Conservation (phyloP, 1,140 invertebrate species). For the Drosophila leontia region DNA sequence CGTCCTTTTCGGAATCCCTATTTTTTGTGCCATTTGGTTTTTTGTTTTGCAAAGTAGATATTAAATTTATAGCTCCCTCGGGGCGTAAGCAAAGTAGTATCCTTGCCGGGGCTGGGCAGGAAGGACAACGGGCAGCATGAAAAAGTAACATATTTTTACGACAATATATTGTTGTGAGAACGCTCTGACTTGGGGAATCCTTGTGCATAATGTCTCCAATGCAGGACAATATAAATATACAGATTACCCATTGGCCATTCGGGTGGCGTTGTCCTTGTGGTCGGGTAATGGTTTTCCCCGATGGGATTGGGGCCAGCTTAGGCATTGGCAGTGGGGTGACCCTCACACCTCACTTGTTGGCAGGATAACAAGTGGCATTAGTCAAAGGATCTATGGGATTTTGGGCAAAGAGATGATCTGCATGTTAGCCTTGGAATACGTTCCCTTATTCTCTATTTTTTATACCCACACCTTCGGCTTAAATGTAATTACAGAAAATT, state of each 20-base stretch:
- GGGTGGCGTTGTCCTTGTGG: conserved; percentile 46
- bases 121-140: conserved; percentile 30
- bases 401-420: conserved; percentile 55
- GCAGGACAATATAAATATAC: conserved; percentile 80
- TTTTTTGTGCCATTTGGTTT: conserved; percentile 69
- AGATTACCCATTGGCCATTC: conserved; percentile 68
- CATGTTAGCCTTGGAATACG: conserved; percentile 35
- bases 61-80: conserved; percentile 84
- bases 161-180: conserved; percentile 75
- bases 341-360: conserved; percentile 30
- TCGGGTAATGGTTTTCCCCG: conserved; percentile 53
- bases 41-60: conserved; percentile 84
- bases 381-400: conserved; percentile 37
- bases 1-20: conserved; percentile 16
- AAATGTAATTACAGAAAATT: conserved; percentile 74
- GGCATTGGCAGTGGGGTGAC: conserved; percentile 12
- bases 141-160: conserved; percentile 82
- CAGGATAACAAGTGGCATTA: conserved; percentile 63
- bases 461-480: conserved; percentile 57
- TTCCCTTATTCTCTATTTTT: background rate
- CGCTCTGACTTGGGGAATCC: conserved; percentile 63
- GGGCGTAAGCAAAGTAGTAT: conserved; percentile 80
- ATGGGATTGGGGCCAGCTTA: conserved; percentile 38
- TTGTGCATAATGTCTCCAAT: conserved; percentile 73
- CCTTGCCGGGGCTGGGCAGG: conserved; percentile 21